Percentiles rank a stretch among this genome's conserved stretches.
Evolutionary conservation across 2,797 vertebrate species (phyloP).

Genomic region (Myiothlypis chrysogaster): DNA sequence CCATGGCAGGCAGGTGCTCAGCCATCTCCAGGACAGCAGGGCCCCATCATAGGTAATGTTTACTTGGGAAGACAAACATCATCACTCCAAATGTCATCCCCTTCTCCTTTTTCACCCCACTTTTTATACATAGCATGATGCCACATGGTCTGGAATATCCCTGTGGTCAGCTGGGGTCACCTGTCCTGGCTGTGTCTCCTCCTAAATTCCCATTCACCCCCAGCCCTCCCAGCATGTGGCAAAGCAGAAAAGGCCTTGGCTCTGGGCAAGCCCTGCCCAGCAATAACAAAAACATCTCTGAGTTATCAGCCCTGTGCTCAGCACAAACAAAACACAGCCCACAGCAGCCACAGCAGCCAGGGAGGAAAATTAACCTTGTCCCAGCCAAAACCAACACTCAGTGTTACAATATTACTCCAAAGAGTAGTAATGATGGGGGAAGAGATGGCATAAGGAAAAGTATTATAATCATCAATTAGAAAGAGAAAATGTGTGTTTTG

Average conservation of each 20-base stretch:
- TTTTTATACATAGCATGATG: rapidly evolving
- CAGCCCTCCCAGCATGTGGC: not conserved
- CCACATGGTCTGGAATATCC: not conserved
- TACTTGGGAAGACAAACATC: not conserved
- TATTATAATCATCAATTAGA: not conserved
- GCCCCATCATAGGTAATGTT: not conserved
- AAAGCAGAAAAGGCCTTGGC: not conserved
- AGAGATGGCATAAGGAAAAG: not conserved
- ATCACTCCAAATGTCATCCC: rapidly evolving
- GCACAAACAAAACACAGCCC: not conserved
- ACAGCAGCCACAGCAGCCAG: too few species aligned
- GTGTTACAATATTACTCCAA: not conserved
- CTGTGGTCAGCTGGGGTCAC: not conserved
- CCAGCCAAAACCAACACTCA: not conserved
- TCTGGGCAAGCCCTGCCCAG: not conserved
- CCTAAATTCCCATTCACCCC: not conserved
- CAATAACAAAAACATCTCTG: not conserved
- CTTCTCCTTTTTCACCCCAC: not conserved
- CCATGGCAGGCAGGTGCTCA: not conserved
- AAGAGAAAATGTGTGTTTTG: not conserved
- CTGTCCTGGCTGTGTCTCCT: not conserved
- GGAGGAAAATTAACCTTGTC: not conserved
- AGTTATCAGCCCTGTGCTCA: not conserved
- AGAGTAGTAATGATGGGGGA: not conserved
- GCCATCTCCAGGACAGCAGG: not conserved